Evolutionary conservation across 2,797 vertebrate genomes (phyloP).

Genomic region (Acanthornis magna): DNA sequence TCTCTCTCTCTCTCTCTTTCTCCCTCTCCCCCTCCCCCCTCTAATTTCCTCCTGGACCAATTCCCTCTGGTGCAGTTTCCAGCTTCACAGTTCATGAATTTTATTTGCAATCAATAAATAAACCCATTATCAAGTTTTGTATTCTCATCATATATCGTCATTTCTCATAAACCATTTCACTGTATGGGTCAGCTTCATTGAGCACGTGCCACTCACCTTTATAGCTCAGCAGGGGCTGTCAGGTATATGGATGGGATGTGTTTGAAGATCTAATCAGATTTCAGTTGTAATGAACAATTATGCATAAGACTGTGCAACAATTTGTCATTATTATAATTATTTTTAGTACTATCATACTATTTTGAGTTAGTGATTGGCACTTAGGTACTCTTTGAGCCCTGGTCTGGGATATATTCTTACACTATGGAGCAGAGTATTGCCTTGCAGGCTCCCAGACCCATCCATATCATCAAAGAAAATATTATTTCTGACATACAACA

Average conservation of each 20-base stretch:
- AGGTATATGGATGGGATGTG: neutral
- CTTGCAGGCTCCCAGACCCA: neutral
- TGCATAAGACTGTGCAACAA: neutral
- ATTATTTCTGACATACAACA: neutral
- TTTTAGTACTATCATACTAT: neutral
- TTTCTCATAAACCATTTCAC: slow-evolving; percentile 66
- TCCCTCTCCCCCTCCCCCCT: too few relatives aligned
- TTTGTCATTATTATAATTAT: neutral
- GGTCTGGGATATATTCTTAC: neutral
- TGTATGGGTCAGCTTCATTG: slow-evolving; percentile 22
- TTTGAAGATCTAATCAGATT: slow-evolving; percentile 16
- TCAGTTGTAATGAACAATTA: neutral
- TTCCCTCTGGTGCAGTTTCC: slow-evolving; percentile 63
- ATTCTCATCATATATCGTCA: slow-evolving; percentile 66
- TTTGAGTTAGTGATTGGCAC: neutral
- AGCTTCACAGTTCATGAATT: slow-evolving; percentile 76
- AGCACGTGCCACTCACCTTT: slow-evolving; percentile 46
- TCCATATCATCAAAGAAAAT: neutral
- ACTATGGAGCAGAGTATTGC: neutral
- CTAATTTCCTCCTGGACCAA: slow-evolving; percentile 35
- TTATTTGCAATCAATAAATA: slow-evolving; percentile 79
- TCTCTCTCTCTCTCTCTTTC: neutral
- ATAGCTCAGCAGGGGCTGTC: slow-evolving; percentile 25
- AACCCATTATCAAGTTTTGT: slow-evolving; percentile 72
- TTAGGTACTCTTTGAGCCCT: neutral